A percentile compares a stretch with the other conserved stretches of the same genome.
phyloP scores from a whole-genome alignment of 2,113 vertebrate species.

The Mellivora capensis region DNA sequence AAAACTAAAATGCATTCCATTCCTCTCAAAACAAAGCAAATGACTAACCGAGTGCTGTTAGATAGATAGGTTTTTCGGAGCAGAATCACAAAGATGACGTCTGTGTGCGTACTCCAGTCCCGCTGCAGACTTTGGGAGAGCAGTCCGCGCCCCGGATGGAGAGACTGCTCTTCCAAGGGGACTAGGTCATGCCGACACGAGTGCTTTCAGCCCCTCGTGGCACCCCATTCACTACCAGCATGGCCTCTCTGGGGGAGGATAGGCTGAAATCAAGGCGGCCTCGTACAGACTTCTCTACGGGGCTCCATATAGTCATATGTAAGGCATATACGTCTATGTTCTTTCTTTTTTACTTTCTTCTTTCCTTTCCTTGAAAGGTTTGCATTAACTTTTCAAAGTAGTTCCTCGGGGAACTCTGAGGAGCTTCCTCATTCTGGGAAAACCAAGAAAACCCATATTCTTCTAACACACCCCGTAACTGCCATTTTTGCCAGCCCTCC shows the following conservation, averaged over 20 bases:
- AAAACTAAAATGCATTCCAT: conserved; percentile 61
- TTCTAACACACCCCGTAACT: not conserved
- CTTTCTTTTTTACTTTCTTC: conserved; percentile 11
- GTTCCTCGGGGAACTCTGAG: conserved; percentile 34
- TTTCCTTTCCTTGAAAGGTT: conserved; percentile 45
- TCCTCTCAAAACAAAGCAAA: not conserved
- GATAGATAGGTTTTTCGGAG: not conserved
- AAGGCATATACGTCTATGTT: conserved; percentile 47
- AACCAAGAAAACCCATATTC: conserved; percentile 18
- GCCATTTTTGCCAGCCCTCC: not conserved
- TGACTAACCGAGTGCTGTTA: not conserved
- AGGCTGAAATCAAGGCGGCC: conserved; percentile 13
- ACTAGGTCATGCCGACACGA: not conserved
- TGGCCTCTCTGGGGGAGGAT: conserved; percentile 30
- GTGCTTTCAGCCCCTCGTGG: not conserved
- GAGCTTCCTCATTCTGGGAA: conserved; percentile 50
- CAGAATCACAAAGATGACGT: not conserved
- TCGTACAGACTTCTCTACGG: conserved; percentile 38
- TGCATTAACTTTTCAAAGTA: conserved; percentile 57
- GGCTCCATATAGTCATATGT: conserved; percentile 52
- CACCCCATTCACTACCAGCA: not conserved
- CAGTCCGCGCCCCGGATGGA: not conserved
- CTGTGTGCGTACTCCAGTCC: not conserved
- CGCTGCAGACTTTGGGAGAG: not conserved
- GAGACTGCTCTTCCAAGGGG: not conserved